A percentile compares a stretch with the other conserved stretches of the same genome.
phyloP scores from a whole-genome alignment of 2,797 vertebrate genomes.

The Pangasius mekongensis region DNA sequence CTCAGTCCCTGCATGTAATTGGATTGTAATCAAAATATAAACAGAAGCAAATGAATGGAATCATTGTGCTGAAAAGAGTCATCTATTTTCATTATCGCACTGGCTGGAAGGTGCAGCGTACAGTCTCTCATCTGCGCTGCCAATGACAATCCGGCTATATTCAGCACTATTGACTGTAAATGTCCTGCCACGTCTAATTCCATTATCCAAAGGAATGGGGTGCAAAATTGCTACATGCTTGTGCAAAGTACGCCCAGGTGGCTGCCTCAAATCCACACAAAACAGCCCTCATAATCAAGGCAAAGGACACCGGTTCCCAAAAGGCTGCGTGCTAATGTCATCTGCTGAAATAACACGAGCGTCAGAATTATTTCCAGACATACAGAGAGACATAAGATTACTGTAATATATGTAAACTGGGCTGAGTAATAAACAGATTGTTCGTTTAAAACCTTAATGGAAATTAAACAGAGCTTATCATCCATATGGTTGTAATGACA shows the following conservation, averaged over 20 bases:
- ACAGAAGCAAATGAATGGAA: conserved; percentile 58
- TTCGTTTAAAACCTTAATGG: background rate
- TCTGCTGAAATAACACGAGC: conserved; percentile 9
- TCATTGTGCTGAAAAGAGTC: conserved; percentile 51
- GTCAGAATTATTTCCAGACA: background rate
- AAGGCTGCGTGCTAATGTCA: conserved; percentile 18
- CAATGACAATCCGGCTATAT: conserved; percentile 2
- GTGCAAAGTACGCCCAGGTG: conserved; percentile 33
- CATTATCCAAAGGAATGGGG: conserved; percentile 12
- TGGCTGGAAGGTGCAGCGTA: conserved; percentile 25
- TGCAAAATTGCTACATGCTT: conserved; percentile 30
- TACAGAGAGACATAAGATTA: conserved; percentile 51
- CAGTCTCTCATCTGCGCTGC: background rate
- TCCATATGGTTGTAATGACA: conserved; percentile 68
- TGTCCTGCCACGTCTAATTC: conserved; percentile 17
- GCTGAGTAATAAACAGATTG: background rate
- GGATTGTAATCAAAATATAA: conserved; percentile 48
- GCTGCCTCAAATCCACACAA: conserved; percentile 20
- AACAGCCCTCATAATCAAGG: conserved; percentile 38
- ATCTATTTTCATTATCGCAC: conserved; percentile 44
- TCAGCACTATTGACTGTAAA: conserved; percentile 35
- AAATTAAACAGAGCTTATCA: background rate
- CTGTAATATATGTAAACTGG: conserved; percentile 5
- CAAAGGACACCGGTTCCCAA: conserved; percentile 42
- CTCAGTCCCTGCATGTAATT: conserved; percentile 29